Base-by-base conservation (phyloP, 2,888 invertebrate genomes). In the Nymphalis polychloros region DNA sequence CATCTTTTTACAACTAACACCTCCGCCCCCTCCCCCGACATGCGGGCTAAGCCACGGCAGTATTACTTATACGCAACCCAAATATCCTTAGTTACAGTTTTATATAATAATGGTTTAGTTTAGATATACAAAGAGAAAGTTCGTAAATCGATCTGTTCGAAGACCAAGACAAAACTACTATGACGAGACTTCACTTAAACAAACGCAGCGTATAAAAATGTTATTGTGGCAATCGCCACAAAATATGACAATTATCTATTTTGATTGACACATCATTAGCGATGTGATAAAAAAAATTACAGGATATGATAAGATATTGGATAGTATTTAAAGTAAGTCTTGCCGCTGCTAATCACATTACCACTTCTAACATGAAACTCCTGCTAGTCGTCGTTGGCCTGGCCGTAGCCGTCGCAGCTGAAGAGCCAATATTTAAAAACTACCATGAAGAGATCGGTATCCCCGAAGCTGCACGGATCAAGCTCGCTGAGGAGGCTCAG, bases 391-490 rank as follows among this genome's bases (percentile, higher is more conserved):
- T 59, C 59, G 10, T 67, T 17, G 68, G 57, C 23, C 57, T 72
- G 60, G 70, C 72, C 50, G 60, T 69, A 53, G 76, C 75, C 19
- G 67, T 55, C 17, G 59, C 64, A 23, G 76, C 68, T 3, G 66
- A 68, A 23, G 80, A 77, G 69, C 74, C 72, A 0, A 73, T 79
- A 46, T 53, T 41, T 6, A 27, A 69, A 27, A 47, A 76, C 67
- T 86, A 86, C 76, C 85, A 86, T 64, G 75, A 77, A 27, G 71
- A 73, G 10, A 70, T 79, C 19, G 84, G 85, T 8, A 79, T 85
- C 27, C 73, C 76, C 0, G 75, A 77, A 50, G 84, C 83, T 1
- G 75, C 76, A 1, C 76, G 78, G 47, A 77, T 84, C 71, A 74
- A 69, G 68, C 69, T 70, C 5, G 68, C 67, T 0, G 83, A 83